Conservation (phyloP, 2,797 vertebrate species). For the Microctenopoma stevenorrisi region DNA sequence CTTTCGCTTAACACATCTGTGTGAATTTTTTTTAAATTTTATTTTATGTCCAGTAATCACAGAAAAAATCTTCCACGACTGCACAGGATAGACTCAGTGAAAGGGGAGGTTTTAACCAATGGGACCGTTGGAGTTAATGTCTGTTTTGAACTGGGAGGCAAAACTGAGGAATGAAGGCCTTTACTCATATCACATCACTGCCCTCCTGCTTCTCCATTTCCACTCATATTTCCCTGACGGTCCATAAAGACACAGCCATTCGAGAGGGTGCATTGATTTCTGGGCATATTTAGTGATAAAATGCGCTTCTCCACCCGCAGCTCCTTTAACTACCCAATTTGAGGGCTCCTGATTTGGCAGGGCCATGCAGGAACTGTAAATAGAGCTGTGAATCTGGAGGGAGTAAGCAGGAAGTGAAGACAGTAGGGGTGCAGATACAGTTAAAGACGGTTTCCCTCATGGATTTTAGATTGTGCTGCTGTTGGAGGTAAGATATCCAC, state of each 20-base stretch:
- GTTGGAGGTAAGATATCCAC: conserved; percentile 33
- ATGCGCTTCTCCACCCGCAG: conserved; percentile 74
- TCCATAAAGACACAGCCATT: conserved; percentile 84
- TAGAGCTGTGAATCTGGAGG: conserved; percentile 74
- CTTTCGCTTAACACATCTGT: conserved; percentile 43
- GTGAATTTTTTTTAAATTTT: conserved; percentile 54
- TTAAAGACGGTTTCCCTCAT: conserved; percentile 30
- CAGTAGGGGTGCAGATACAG: conserved; percentile 43
- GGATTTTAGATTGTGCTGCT: conserved; percentile 35
- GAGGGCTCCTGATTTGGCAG: conserved; percentile 76
- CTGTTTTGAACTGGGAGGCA: conserved; percentile 69
- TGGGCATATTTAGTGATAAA: conserved; percentile 84
- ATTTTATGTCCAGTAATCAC: conserved; percentile 74
- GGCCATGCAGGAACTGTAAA: conserved; percentile 79
- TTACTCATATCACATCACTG: conserved; percentile 72
- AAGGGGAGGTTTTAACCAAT: conserved; percentile 72
- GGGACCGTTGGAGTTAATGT: conserved; percentile 72
- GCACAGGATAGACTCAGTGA: conserved; percentile 71
- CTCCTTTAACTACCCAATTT: conserved; percentile 84
- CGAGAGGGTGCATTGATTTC: conserved; percentile 84
- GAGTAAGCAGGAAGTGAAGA: conserved; percentile 59
- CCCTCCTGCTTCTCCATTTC: conserved; percentile 71
- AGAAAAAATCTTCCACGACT: conserved; percentile 58
- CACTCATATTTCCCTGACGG: conserved; percentile 80
- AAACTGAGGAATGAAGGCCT: conserved; percentile 73